Evolutionary conservation across 2,797 vertebrate species (phyloP).

Genomic region (Sebastes oblongus): DNA sequence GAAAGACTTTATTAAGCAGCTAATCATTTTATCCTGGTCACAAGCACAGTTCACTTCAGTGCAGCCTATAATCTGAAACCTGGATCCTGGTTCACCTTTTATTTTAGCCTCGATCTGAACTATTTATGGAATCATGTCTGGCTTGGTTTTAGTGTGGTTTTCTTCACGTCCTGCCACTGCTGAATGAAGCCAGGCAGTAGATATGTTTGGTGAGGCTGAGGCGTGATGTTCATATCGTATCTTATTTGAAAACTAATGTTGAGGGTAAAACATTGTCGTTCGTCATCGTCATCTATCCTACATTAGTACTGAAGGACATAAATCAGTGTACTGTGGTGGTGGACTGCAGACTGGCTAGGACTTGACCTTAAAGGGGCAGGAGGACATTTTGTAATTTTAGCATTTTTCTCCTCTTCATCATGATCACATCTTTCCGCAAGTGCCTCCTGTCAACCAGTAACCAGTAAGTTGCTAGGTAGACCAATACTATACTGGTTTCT

Average conservation of each 20-base stretch:
- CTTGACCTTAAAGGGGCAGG: slow-evolving; percentile 13
- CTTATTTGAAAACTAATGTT: not conserved
- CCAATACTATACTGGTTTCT: not conserved
- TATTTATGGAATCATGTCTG: not conserved
- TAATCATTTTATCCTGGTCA: slow-evolving; percentile 21
- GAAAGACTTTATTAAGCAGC: slow-evolving; percentile 15
- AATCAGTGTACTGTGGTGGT: slow-evolving; percentile 4
- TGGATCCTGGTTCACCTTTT: slow-evolving; percentile 1
- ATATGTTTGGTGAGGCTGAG: not conserved
- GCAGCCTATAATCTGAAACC: not conserved
- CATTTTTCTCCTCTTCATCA: not conserved
- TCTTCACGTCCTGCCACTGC: not conserved
- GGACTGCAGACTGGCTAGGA: not conserved
- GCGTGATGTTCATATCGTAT: not conserved
- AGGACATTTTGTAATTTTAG: not conserved
- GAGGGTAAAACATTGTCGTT: slow-evolving; percentile 1
- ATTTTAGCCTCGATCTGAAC: slow-evolving; percentile 8
- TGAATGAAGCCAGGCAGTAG: not conserved
- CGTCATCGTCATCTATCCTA: slow-evolving; percentile 1
- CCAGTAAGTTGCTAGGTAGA: not conserved
- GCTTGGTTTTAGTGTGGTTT: not conserved
- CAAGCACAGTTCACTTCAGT: not conserved
- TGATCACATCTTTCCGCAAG: slow-evolving; percentile 14
- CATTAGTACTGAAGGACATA: slow-evolving; percentile 1
- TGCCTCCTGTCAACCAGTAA: not conserved